These are phyloP conservation scores for Catonia carolina DNA, from an alignment of 2,888 invertebrate species.

Conservation along the genomic window DNA sequence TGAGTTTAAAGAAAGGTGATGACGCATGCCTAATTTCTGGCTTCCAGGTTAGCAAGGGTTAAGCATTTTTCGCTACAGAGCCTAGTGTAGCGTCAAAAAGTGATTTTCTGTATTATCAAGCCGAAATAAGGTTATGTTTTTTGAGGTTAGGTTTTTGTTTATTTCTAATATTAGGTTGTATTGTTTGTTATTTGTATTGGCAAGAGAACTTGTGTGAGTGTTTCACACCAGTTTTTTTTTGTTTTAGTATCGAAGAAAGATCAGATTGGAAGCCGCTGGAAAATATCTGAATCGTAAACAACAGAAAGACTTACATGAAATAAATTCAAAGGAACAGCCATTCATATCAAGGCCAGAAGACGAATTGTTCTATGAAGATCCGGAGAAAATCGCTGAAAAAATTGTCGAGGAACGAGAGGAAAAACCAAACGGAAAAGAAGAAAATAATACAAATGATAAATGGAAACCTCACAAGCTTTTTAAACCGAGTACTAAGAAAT, in stretches of 20 bases:
- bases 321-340: slow-evolving; percentile 62
- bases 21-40: too few relatives aligned
- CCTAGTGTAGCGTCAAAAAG: too few relatives aligned
- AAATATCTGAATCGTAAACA: slow-evolving; percentile 75
- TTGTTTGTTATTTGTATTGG: too few relatives aligned
- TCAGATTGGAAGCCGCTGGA: slow-evolving; percentile 59
- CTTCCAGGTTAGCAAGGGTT: too few relatives aligned
- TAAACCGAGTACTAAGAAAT: slow-evolving; percentile 1
- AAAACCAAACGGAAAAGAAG: slow-evolving; percentile 1
- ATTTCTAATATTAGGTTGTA: too few relatives aligned
- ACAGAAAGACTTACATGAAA: slow-evolving; percentile 68
- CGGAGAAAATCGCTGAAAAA: slow-evolving; percentile 53
- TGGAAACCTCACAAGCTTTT: slow-evolving; percentile 6
- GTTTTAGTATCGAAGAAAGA: slow-evolving; percentile 60
- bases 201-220: too few relatives aligned
- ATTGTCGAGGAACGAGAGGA: slow-evolving; percentile 34
- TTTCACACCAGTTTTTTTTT: too few relatives aligned
- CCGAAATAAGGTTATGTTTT: too few relatives aligned
- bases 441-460: slow-evolving; percentile 4
- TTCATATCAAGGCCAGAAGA: slow-evolving; percentile 67
- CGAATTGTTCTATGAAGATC: slow-evolving; percentile 65
- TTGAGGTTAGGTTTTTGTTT: too few relatives aligned
- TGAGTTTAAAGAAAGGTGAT: too few relatives aligned
- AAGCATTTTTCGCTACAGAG: too few relatives aligned
- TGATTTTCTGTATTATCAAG: too few relatives aligned